Evolutionary conservation across 92 coral and sea anemone genomes (phyloP), one percentile per base, ranked within the genome.

Genomic region (Actinernus sp.): DNA sequence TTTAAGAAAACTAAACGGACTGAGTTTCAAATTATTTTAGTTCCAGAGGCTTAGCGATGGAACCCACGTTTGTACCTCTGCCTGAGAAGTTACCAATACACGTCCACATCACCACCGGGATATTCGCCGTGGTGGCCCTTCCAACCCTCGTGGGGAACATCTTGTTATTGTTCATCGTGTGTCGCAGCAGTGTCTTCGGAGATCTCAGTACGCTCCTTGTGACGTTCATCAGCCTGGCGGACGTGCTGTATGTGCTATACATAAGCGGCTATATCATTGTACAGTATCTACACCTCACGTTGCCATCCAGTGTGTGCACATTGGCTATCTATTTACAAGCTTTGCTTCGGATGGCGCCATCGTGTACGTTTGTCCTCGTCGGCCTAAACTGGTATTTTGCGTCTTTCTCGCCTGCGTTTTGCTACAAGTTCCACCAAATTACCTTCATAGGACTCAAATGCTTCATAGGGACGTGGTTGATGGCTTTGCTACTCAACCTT

Each of bases 171-270:
- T 65, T 70, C 59, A 61, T 83, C 65, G 79, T 74, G 26, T 63
- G 59, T 18, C 59, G 61, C 13, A 74, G 66, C 68, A 83, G 63
- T n/a, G 36, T 26, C 19, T 83, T 83, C 25, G 83, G 89, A 25
- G 89, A 83, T 61, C 78, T 74, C 49, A 75, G 83, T 50, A 83
- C 83, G 4, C 58, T 74, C 55, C 48, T 83, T n/a, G 75, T 68
- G 1, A 19, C 75, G 27, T 68, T 51, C 31, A 38, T 68, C 29
- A 51, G 75, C 63, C 38, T 68, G 12, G 75, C 55, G 11, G 75
- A 53, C 41, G 21, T 54, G n/a, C 25, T 68, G 26, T 68, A 68
- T 21, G 31, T 68, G 13, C 2, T 54, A 0, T 68, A 68, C 54
- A 52, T 47, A 47, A 40, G 34, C 3, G 30, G 10, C 4, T 68